Conservation (phyloP, 2,888 invertebrate species). For the Gymnosoma rotundatum region DNA sequence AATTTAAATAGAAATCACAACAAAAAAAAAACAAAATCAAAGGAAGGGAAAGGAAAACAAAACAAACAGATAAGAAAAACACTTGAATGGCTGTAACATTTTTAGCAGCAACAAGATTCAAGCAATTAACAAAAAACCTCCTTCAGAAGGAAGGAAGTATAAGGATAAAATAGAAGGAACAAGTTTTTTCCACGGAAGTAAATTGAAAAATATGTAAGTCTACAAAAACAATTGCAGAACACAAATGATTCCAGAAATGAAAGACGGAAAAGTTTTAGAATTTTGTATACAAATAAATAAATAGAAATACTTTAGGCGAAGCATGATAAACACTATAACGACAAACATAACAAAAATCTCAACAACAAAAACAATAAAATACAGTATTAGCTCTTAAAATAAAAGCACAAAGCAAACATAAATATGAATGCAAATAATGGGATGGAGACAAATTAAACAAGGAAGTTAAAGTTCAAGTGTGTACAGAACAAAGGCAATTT, state of each 20-base stretch:
- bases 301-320: slow-evolving; percentile 37
- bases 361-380: slow-evolving; percentile 17
- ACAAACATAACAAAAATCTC: slow-evolving; percentile 10
- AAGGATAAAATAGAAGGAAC: background rate
- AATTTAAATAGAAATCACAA: slow-evolving; percentile 23
- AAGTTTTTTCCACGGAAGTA: background rate
- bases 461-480: slow-evolving; percentile 44
- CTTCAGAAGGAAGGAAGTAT: background rate
- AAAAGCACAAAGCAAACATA: background rate
- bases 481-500: background rate
- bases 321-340: background rate
- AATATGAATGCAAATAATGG: slow-evolving; percentile 8
- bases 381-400: background rate
- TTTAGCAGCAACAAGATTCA: slow-evolving; percentile 9
- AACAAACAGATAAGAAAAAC: background rate
- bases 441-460: slow-evolving; percentile 36
- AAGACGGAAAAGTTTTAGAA: slow-evolving; percentile 8
- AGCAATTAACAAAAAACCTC: slow-evolving; percentile 18
- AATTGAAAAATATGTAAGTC: background rate
- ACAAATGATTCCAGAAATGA: background rate
- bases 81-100: background rate
- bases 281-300: slow-evolving; percentile 46
- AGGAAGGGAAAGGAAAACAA: background rate
- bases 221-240: slow-evolving; percentile 6
- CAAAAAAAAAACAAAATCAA: slow-evolving; percentile 25